Conservation (phyloP, 1,140 invertebrate species). For the Probaryconus sp. region DNA sequence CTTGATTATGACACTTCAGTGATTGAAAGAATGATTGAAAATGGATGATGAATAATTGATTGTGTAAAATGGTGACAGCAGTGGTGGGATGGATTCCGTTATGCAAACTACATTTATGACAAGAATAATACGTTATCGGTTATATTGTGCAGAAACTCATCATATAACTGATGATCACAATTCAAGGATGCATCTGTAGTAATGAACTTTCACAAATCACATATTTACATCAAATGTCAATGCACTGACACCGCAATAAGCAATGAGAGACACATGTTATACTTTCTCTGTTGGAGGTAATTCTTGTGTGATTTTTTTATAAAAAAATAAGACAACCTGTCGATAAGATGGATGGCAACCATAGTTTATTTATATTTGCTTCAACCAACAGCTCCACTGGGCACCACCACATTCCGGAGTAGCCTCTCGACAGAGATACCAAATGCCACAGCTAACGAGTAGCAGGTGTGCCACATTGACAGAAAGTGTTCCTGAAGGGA, state of each 20-base stretch:
- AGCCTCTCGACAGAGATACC: too few species aligned
- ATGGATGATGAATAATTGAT: not conserved
- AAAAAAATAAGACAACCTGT: constrained; percentile 23
- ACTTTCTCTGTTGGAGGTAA: not conserved
- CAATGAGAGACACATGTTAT: not conserved
- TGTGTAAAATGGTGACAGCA: not conserved
- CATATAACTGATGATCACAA: not conserved
- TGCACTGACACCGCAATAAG: not conserved
- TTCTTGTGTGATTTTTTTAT: not conserved
- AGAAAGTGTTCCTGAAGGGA: too few species aligned
- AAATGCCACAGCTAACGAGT: not conserved
- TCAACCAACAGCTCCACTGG: constrained; percentile 17
- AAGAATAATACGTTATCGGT: not conserved
- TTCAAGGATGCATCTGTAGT: not conserved
- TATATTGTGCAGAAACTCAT: not conserved
- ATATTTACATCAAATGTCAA: not conserved
- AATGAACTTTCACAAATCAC: constrained; percentile 1
- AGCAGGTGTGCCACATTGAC: not conserved
- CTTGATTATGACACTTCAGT: too few species aligned
- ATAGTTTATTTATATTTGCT: constrained; percentile 56
- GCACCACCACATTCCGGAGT: constrained; percentile 13
- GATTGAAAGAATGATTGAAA: too few species aligned
- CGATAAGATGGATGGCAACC: constrained; percentile 27
- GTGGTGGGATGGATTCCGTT: not conserved
- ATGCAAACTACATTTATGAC: not conserved